These are phyloP conservation scores for Dynastes grantii DNA, from an alignment of 2,888 invertebrate species.

Conservation along the genomic window DNA sequence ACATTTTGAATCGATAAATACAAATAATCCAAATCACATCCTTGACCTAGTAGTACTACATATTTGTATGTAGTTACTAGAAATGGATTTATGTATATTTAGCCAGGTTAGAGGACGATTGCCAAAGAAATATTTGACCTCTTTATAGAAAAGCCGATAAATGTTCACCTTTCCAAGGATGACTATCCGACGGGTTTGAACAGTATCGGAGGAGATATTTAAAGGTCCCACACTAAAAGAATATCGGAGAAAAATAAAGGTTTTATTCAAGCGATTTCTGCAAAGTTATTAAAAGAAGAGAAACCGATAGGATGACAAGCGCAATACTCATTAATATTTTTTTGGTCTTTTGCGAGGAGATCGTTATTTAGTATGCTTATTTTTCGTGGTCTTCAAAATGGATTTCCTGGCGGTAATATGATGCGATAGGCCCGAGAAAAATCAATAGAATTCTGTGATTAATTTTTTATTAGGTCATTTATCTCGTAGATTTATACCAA, in stretches of 20 bases:
- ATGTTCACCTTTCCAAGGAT: not conserved
- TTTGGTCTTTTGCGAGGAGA: not conserved
- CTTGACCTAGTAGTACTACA: conserved; percentile 20
- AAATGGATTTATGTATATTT: conserved; percentile 4
- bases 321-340: not conserved
- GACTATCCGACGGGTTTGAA: not conserved
- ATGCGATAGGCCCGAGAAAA: not conserved
- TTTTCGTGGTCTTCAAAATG: not conserved
- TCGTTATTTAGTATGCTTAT: not conserved
- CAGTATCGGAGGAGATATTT: not conserved
- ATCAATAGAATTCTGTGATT: not conserved
- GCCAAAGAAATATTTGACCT: conserved; percentile 18
- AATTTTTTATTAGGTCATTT: not conserved
- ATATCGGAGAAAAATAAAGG: too few relatives aligned
- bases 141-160: conserved; percentile 16
- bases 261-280: too few relatives aligned
- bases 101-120: not conserved
- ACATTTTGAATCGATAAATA: too few relatives aligned
- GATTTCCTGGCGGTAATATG: not conserved
- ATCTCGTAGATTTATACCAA: not conserved
- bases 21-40: not conserved
- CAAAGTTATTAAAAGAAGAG: not conserved
- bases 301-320: not conserved
- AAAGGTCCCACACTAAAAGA: too few relatives aligned
- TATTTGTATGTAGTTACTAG: not conserved